Percentiles rank a stretch among this genome's conserved stretches.
Conservation (phyloP, 2,113 vertebrate species). For the Perca flavescens region DNA sequence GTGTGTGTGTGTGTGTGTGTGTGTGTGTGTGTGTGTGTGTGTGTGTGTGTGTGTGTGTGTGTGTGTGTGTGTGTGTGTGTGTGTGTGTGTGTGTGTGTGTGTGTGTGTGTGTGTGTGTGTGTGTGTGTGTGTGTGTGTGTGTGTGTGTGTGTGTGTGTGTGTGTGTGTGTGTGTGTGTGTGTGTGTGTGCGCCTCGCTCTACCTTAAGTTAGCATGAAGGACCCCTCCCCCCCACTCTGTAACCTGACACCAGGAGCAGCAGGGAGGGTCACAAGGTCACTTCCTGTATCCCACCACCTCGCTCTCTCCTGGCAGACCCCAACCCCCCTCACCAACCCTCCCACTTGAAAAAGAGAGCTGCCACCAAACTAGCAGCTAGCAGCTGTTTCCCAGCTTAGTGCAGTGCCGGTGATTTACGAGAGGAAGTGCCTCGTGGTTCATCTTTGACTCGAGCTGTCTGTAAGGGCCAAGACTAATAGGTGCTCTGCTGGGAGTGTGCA, state of each 20-base stretch:
- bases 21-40: not conserved
- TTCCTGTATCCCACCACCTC: constrained; percentile 88
- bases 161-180: constrained; percentile 31
- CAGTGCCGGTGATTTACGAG: constrained; percentile 92
- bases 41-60: not conserved
- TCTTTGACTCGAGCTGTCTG: constrained; percentile 83
- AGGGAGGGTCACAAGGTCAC: constrained; percentile 94
- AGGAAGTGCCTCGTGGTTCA: constrained; percentile 84
- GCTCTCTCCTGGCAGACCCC: constrained; percentile 61
- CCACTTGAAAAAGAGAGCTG: constrained; percentile 84
- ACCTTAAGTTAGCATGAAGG: constrained; percentile 59
- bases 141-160: not conserved
- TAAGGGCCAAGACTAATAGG: constrained; percentile 80
- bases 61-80: too few relatives aligned
- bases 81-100: too few relatives aligned
- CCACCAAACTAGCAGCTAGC: constrained; percentile 87
- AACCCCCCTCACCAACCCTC: constrained; percentile 33
- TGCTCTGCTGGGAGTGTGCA: constrained; percentile 77
- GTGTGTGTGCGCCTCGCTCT: constrained; percentile 44
- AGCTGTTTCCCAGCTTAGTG: constrained; percentile 97
- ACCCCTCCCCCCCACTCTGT: constrained; percentile 41
- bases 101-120: too few relatives aligned
- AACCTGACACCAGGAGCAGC: constrained; percentile 87
- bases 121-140: too few relatives aligned
- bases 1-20: too few relatives aligned